phyloP scores from a whole-genome alignment of 2,797 vertebrate genomes.

The Chiroxiphia lanceolata region DNA sequence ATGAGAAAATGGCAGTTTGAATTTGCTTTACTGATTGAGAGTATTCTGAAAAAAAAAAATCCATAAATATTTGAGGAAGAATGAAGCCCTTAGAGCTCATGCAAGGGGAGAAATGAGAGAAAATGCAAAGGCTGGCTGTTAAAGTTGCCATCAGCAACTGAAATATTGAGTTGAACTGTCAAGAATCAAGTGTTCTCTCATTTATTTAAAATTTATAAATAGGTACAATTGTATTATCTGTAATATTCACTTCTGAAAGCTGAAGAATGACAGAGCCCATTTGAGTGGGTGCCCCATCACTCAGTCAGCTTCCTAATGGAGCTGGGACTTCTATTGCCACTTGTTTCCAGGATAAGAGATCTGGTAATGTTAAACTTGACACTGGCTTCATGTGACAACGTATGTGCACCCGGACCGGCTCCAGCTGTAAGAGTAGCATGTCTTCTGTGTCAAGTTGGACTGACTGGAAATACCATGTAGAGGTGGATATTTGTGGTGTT shows the following conservation, averaged over 20 bases:
- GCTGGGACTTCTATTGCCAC: neutral
- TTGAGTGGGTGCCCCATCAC: rapidly evolving
- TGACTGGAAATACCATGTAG: rapidly evolving
- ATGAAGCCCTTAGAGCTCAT: neutral
- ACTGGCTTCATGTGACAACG: rapidly evolving
- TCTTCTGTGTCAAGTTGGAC: neutral
- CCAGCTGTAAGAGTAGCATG: neutral
- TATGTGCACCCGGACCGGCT: rapidly evolving
- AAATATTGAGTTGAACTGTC: neutral
- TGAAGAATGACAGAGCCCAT: neutral
- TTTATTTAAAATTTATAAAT: slow-evolving; percentile 6
- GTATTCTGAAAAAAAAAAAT: neutral
- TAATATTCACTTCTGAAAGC: neutral
- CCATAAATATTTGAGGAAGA: neutral
- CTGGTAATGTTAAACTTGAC: neutral
- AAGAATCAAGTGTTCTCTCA: neutral
- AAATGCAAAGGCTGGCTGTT: neutral
- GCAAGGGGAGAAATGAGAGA: neutral
- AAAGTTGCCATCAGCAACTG: neutral
- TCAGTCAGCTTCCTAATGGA: neutral
- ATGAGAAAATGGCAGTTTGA: neutral
- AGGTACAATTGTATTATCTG: neutral
- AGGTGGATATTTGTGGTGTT: neutral
- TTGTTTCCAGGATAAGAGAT: neutral
- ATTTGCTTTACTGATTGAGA: neutral